Conservation (phyloP, 2,888 invertebrate species). For the Chrysolina haemoptera region DNA sequence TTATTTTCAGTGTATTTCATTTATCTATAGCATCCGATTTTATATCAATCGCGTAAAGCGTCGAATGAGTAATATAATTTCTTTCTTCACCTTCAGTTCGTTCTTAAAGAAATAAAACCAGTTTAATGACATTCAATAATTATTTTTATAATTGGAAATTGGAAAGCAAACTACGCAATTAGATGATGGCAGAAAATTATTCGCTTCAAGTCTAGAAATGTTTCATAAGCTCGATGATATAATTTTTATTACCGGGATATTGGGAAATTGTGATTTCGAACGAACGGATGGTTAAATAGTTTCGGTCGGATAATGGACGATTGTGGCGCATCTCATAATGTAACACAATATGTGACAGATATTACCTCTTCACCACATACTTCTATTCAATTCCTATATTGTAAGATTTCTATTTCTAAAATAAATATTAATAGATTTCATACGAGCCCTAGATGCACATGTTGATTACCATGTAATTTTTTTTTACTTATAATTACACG, state of each 20-base stretch:
- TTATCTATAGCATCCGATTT: neutral
- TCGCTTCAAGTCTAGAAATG: neutral
- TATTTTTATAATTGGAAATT: neutral
- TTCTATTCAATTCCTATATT: no score
- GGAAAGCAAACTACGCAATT: conserved; percentile 11
- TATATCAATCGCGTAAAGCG: neutral
- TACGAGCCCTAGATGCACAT: no score
- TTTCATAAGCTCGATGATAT: conserved; percentile 17
- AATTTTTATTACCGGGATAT: conserved; percentile 3
- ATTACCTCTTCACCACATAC: no score
- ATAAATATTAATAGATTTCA: no score
- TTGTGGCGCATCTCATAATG: no score
- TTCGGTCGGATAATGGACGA: neutral
- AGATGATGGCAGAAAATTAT: conserved; percentile 4
- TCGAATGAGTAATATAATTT: neutral
- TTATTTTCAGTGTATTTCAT: no score
- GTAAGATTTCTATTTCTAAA: no score
- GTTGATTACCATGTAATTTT: no score
- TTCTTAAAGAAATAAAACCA: neutral
- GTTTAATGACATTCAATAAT: conserved; percentile 17
- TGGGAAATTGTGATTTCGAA: conserved; percentile 6
- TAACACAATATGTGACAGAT: no score
- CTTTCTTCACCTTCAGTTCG: neutral
- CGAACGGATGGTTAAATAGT: neutral
- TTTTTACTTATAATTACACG: no score